phyloP scores from a whole-genome alignment of 2,113 vertebrate species.

The Leptodactylus fuscus region DNA sequence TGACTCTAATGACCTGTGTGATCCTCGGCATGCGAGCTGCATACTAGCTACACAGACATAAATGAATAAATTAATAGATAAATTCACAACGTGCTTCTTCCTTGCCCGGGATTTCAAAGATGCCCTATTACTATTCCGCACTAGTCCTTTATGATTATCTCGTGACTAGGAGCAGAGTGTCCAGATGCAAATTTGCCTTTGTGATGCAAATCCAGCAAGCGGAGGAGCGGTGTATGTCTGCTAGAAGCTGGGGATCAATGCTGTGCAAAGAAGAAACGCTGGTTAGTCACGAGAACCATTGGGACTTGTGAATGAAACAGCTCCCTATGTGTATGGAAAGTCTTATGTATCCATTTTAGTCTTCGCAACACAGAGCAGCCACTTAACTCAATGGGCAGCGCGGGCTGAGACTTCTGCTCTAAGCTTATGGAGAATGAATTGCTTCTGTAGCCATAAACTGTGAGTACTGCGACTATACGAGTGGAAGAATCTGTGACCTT shows the following conservation, averaged over 20 bases:
- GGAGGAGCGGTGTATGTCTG: constrained; percentile 58
- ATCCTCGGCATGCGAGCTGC: constrained; percentile 63
- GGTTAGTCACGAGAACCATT: neutral
- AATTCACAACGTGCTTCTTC: constrained; percentile 57
- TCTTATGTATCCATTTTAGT: neutral
- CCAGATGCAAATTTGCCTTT: constrained; percentile 72
- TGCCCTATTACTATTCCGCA: constrained; percentile 72
- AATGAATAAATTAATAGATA: constrained; percentile 60
- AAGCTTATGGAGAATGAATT: neutral
- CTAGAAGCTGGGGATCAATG: constrained; percentile 59
- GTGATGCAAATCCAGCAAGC: constrained; percentile 68
- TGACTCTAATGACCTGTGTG: constrained; percentile 68
- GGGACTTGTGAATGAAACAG: constrained; percentile 2
- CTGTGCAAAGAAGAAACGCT: neutral
- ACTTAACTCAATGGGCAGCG: constrained; percentile 7
- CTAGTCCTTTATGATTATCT: constrained; percentile 72
- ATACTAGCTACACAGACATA: constrained; percentile 55
- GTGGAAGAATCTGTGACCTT: constrained; percentile 38
- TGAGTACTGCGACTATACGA: neutral
- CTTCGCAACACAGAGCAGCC: neutral
- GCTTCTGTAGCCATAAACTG: constrained; percentile 14
- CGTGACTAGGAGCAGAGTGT: constrained; percentile 69
- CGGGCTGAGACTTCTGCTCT: neutral
- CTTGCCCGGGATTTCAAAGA: constrained; percentile 65
- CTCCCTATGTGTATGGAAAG: neutral